Base-by-base conservation (phyloP, 2,113 vertebrate species). In the Malaclemys terrapin region DNA sequence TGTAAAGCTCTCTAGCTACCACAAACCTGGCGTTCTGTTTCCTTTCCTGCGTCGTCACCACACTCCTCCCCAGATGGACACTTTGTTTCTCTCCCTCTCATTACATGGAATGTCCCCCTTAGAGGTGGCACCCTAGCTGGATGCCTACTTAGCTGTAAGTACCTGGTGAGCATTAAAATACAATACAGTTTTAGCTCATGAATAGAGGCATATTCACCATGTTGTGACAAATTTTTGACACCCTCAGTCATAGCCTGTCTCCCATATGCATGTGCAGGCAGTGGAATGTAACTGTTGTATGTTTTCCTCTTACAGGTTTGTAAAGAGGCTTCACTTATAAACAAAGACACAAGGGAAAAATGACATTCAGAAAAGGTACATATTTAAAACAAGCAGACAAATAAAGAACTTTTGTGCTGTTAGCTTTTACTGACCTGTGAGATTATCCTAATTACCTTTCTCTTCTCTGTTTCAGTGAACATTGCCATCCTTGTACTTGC, bases 321-420 rank as follows among this genome's bases (percentile, higher is more conserved):
- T 76, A 89, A 93, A 94, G 91, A 85, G 38, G 65, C 85, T 90
- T 20, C 91, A 13, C 53, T 85, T 31, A 85, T 76, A 82, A 69
- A 54, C 57, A 50, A 95, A 97, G 87, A 25, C 96, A 96, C 87
- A 94, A 89, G 35, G 91, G 84, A 81, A 97, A 93, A 96, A 99
- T 99, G 99, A 97, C 99, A 4, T 94, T 99, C 94, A 98, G 98
- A 96, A 99, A 98, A 99, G 99, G 99, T 99, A 96, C 57, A 97
- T 82, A 4, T 80, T 89, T 85, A 10, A 42, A 82, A 47, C 6
- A 59, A 75, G 35, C 25, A 56, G 4, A 19, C 20, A 72, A 72
- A 22, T 54, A 54, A 54, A 7, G 52, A 1, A 75, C 10, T 86
- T 93, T 53, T 90, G 6, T 25, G 2, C 45, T 92, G 53, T 89